Evolutionary conservation across 1,140 invertebrate species (phyloP), one percentile per base, ranked within the genome.

Genomic region (Dinothrombium tinctorium): DNA sequence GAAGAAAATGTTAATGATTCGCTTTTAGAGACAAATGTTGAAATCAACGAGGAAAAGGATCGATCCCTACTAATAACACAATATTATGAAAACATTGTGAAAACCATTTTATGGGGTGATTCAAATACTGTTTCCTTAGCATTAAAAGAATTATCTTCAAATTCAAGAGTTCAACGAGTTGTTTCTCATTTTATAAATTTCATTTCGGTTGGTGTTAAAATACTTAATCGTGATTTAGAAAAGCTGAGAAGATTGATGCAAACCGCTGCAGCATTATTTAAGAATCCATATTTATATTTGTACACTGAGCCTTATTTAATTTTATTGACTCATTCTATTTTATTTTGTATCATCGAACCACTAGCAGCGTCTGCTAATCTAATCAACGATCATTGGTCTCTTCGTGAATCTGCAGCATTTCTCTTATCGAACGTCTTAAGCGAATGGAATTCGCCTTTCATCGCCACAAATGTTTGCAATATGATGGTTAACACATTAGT

Each of bases 141-240:
- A 2, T 45, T 59, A 12, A 33, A 42, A 29, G 56, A 59, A 43
- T 33, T 60, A 12, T 38, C 47, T 33, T 51, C 47, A n/a, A 58
- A 58, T 48, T 38, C 47, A 19, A 51, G 53, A 31, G 54, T 60
- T 19, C 40, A 50, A 6, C 53, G 54, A 24, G 41, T 58, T n/a
- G 41, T 60, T 28, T 52, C 57, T n/a, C 54, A 52, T 36, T 51
- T 59, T 45, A 48, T 59, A 23, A 58, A 55, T 45, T 60, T 59
- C 50, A 46, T 60, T 4, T 50, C 52, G n/a, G 52, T 52, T 52
- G 56, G 55, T 45, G 56, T 60, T 26, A 57, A 56, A 44, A 55
- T 54, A 36, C 49, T 57, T 3, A 58, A 53, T 41, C 51, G 58
- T 51, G 56, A 58, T 44, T 36, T 58, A 7, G 39, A 41, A n/a